Evolutionary conservation across 2,888 invertebrate genomes (phyloP).

Genomic region (Margaritifera margaritifera): DNA sequence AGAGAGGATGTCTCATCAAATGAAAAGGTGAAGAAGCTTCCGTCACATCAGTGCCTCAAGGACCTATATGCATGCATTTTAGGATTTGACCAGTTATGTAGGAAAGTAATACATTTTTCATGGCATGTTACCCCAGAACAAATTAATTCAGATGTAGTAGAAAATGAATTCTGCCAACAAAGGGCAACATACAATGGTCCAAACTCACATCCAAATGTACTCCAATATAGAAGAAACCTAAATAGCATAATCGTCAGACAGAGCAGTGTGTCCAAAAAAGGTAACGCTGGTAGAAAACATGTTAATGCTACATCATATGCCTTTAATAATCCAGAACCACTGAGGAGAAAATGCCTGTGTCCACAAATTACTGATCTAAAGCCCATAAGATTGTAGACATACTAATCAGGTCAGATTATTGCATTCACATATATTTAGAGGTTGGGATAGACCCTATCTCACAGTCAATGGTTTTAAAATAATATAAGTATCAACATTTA

Average conservation of each 20-base stretch:
- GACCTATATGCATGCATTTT: slow-evolving; percentile 22
- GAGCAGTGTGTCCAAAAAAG: slow-evolving; percentile 11
- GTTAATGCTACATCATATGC: too few relatives aligned
- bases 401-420: too few relatives aligned
- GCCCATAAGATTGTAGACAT: too few relatives aligned
- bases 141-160: slow-evolving; percentile 24
- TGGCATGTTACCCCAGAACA: slow-evolving; percentile 11
- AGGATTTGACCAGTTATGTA: slow-evolving; percentile 25
- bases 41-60: slow-evolving; percentile 27
- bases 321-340: too few relatives aligned
- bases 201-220: slow-evolving; percentile 19
- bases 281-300: slow-evolving; percentile 6
- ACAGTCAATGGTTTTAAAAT: too few relatives aligned
- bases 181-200: slow-evolving; percentile 21
- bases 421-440: too few relatives aligned
- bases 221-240: slow-evolving; percentile 13
- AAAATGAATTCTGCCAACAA: slow-evolving; percentile 26
- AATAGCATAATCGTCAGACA: slow-evolving; percentile 24
- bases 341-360: too few relatives aligned
- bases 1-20: slow-evolving; percentile 1
- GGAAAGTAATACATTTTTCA: slow-evolving; percentile 8
- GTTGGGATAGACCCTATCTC: too few relatives aligned
- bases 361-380: too few relatives aligned
- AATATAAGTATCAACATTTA: too few relatives aligned
- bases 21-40: slow-evolving; percentile 22